These are phyloP conservation scores for Pyrrhia umbra DNA, from an alignment of 2,888 invertebrate genomes.

Conservation along the genomic window DNA sequence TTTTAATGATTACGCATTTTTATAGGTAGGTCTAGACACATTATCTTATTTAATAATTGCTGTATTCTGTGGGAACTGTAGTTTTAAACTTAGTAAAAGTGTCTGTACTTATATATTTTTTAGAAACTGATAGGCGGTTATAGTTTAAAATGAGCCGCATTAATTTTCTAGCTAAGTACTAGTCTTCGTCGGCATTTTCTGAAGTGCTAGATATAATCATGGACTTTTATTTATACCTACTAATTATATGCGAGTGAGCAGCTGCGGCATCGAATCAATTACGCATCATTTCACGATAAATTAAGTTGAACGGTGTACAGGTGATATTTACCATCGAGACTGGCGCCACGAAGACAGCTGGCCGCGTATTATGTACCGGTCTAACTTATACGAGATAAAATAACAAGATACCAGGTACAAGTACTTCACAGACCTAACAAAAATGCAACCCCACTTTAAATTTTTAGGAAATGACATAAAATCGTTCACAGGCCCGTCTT, in stretches of 20 bases:
- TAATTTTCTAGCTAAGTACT: conserved; percentile 21
- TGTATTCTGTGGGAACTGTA: not conserved
- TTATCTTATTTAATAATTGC: not conserved
- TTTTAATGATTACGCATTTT: not conserved
- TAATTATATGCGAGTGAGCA: conserved; percentile 61
- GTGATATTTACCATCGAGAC: conserved; percentile 64
- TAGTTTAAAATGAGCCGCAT: conserved; percentile 7
- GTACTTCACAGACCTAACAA: conserved; percentile 74
- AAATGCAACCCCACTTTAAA: conserved; percentile 69
- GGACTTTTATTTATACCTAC: conserved; percentile 54
- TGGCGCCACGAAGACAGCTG: conserved; percentile 69
- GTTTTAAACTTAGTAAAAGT: not conserved
- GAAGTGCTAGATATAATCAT: conserved; percentile 49
- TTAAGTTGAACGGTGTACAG: conserved; percentile 64
- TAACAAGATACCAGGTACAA: conserved; percentile 20
- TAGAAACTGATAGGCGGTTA: not conserved
- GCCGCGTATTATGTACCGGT: conserved; percentile 54
- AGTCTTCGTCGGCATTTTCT: conserved; percentile 44
- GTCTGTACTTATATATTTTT: not conserved
- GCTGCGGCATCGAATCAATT: conserved; percentile 66
- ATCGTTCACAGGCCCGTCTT: conserved; percentile 76
- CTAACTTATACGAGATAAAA: too few species aligned
- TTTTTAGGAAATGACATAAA: conserved; percentile 82
- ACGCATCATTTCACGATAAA: conserved; percentile 66
- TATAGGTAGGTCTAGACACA: not conserved